Base-by-base conservation (phyloP, 2,797 vertebrate species). In the Acanthornis magna region DNA sequence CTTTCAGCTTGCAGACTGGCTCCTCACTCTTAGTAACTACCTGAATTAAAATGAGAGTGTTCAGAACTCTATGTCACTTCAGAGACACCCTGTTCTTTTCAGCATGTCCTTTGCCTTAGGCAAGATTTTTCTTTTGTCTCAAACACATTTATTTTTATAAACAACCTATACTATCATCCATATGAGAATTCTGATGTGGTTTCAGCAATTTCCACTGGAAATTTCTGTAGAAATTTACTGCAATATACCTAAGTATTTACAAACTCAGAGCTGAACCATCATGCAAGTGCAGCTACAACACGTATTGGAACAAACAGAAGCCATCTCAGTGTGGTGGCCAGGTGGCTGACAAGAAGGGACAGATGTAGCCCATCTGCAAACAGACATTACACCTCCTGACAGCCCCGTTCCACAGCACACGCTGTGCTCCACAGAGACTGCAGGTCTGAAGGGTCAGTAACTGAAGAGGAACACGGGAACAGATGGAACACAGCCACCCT, bases 1-100 rank as follows among this genome's bases (percentile, higher is more conserved):
- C 98, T 86, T 97, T 97, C 91, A 99, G 97, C 95, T 77, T 98
- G 97, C 99, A 99, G 43, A 53, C 55, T 13, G 88, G 51, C 51
- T 42, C 88, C 66, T 97, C 89, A 0, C 60, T 97, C 94, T 96
- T 97, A 22, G 87, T 48, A 32, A 80, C 85, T 16, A 72, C 90
- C 97, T 98, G 93, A 91, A 97, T 90, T 87, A 93, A 96, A 97
- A 96, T 9, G 5, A 85, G 81, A 74, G 17, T 7, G 25, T n/a
- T 93, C 45, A 93, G 67, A 21, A 34, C 65, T 67, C 81, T 21
- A 1, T 2, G 1, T 60, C 72, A 54, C 45, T 76, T 73, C 60
- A 74, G 47, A 72, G 14, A 78, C 13, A 21, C 6, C 8, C 42
- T 0, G 0, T 23, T 85, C 54, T 63, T 68, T 54, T 19, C 29